phyloP scores from a whole-genome alignment of 2,113 vertebrate genomes.

The Albula goreensis region DNA sequence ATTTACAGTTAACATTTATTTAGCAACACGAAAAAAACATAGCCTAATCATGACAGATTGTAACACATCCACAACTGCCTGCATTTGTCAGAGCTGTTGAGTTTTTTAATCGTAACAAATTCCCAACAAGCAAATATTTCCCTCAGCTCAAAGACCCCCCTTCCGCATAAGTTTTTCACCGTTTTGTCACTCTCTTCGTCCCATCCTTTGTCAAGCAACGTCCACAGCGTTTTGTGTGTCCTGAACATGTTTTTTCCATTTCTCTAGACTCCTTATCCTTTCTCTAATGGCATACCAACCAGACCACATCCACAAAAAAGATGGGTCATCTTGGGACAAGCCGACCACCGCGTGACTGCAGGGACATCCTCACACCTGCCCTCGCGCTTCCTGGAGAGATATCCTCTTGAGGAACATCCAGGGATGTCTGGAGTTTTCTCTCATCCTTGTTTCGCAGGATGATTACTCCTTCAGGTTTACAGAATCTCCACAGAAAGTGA shows the following conservation, averaged over 20 bases:
- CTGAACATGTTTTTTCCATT: not conserved
- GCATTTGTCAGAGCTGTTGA: too few species aligned
- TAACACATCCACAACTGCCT: too few species aligned
- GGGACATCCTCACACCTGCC: constrained; percentile 46
- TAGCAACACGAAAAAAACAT: not conserved
- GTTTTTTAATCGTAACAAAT: too few species aligned
- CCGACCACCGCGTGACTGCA: constrained; percentile 61
- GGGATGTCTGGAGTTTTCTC: constrained; percentile 60
- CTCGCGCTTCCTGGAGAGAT: constrained; percentile 64
- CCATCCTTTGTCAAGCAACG: too few species aligned
- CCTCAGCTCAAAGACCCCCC: too few species aligned
- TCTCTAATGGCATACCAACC: constrained; percentile 73
- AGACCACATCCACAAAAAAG: constrained; percentile 82
- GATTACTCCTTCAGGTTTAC: constrained; percentile 61
- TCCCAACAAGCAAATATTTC: too few species aligned
- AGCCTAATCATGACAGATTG: too few species aligned
- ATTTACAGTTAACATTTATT: not conserved
- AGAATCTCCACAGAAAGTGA: constrained; percentile 48
- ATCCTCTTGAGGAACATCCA: constrained; percentile 73
- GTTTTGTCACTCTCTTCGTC: too few species aligned
- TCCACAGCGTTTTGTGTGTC: not conserved
- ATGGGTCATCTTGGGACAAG: constrained; percentile 76
- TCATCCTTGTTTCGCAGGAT: constrained; percentile 61
- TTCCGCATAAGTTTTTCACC: not conserved
- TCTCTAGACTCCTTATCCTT: constrained; percentile 40